A percentile compares a stretch with the other conserved stretches of the same genome.
These are phyloP conservation scores for Gobiocypris rarus DNA, from an alignment of 2,113 vertebrate species.

Conservation along the genomic window DNA sequence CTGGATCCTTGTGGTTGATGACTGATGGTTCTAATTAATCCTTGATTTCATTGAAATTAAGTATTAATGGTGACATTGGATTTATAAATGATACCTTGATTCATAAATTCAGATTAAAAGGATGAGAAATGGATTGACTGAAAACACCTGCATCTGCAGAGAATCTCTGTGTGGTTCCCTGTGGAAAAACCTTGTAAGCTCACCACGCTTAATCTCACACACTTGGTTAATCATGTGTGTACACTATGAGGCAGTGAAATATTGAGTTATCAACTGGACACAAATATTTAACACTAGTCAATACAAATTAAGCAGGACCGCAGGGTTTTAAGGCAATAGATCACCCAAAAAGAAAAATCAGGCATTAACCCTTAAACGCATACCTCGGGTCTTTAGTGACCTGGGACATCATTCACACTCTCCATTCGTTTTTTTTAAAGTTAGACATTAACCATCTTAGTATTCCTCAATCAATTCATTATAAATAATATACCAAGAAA, in stretches of 20 bases:
- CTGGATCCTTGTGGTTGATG: not conserved
- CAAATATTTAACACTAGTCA: not conserved
- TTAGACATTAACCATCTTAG: no score
- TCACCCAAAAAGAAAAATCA: not conserved
- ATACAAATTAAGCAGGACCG: not conserved
- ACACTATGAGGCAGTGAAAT: not conserved
- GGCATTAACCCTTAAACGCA: not conserved
- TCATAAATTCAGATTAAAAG: not conserved
- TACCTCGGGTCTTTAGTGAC: no score
- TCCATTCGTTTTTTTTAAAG: no score
- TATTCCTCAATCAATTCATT: no score
- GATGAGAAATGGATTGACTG: not conserved
- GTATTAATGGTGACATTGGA: not conserved
- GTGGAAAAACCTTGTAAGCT: not conserved
- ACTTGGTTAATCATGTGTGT: constrained; percentile 4
- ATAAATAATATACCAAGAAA: no score
- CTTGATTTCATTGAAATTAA: not conserved
- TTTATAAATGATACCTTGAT: not conserved
- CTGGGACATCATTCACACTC: no score
- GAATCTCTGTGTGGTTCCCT: constrained; percentile 12
- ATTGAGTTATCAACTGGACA: constrained; percentile 2
- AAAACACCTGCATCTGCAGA: not conserved
- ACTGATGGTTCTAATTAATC: not conserved
- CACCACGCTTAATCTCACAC: constrained; percentile 2
- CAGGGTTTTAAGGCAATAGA: not conserved